These are phyloP conservation scores for Salminus brasiliensis DNA, from an alignment of 2,113 vertebrate genomes.

Conservation along the genomic window DNA sequence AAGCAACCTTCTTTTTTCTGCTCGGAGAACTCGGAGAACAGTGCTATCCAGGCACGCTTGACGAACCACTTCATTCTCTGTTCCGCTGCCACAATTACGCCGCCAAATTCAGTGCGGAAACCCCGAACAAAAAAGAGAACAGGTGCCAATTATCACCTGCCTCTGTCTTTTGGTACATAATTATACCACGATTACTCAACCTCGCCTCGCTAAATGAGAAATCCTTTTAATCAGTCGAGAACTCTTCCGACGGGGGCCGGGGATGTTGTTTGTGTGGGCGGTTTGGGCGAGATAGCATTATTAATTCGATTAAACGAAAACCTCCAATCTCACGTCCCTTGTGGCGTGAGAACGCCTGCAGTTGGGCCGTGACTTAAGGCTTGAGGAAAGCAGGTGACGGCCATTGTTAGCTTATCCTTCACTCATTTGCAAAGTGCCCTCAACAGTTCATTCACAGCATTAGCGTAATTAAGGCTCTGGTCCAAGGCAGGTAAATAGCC, in stretches of 20 bases:
- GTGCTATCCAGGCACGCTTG: constrained; percentile 7
- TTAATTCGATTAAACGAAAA: constrained; percentile 48
- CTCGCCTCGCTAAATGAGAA: constrained; percentile 55
- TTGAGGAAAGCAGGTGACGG: background rate
- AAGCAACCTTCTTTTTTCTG: constrained; percentile 5
- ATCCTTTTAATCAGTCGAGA: constrained; percentile 45
- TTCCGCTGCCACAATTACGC: constrained; percentile 45
- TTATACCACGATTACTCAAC: constrained; percentile 60
- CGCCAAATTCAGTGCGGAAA: constrained; percentile 44
- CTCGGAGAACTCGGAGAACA: background rate
- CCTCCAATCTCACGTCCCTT: constrained; percentile 12
- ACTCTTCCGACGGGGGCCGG: constrained; percentile 37
- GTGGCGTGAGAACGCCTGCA: background rate
- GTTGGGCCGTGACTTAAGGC: background rate
- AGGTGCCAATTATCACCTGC: constrained; percentile 62
- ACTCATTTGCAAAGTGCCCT: background rate
- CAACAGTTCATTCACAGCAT: background rate
- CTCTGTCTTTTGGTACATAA: constrained; percentile 43
- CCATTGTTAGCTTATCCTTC: background rate
- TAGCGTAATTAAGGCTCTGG: constrained; percentile 22
- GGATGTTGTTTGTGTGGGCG: constrained; percentile 45
- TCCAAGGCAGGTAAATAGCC: constrained; percentile 26
- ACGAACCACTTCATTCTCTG: constrained; percentile 49
- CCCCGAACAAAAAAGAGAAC: constrained; percentile 38
- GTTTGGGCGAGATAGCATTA: constrained; percentile 32